These are phyloP conservation scores for Tupiocoris notatus DNA, from an alignment of 2,888 invertebrate species.

Conservation along the genomic window DNA sequence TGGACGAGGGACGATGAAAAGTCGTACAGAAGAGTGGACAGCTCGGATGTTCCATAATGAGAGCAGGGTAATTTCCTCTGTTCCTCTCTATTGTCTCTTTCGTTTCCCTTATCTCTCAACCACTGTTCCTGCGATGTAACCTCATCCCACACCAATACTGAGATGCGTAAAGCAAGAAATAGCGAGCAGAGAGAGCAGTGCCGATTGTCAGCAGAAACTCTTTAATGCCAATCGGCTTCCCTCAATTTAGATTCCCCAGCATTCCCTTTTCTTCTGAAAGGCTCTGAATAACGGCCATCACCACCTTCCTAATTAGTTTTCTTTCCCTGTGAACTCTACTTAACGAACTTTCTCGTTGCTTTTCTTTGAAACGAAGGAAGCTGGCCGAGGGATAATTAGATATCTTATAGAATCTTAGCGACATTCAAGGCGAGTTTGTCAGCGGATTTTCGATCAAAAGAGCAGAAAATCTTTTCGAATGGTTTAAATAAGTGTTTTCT, in stretches of 20 bases:
- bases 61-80: slow-evolving; percentile 14
- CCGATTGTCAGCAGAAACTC: background rate
- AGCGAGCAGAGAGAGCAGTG: background rate
- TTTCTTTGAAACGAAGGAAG: background rate
- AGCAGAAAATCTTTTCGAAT: background rate
- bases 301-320: background rate
- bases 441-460: background rate
- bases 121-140: background rate
- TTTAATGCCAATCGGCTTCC: background rate
- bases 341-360: background rate
- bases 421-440: background rate
- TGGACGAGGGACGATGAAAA: background rate
- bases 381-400: background rate
- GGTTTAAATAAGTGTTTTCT: too few species aligned
- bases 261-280: background rate
- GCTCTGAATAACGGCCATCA: background rate
- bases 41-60: slow-evolving; percentile 22
- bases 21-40: background rate
- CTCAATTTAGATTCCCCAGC: background rate
- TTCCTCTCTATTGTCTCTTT: slow-evolving; percentile 7
- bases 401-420: background rate
- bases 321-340: background rate
- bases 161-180: too few species aligned
- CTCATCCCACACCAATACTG: background rate
- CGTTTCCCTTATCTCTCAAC: background rate